phyloP scores from a whole-genome alignment of 2,797 vertebrate species.

The Falco cherrug region DNA sequence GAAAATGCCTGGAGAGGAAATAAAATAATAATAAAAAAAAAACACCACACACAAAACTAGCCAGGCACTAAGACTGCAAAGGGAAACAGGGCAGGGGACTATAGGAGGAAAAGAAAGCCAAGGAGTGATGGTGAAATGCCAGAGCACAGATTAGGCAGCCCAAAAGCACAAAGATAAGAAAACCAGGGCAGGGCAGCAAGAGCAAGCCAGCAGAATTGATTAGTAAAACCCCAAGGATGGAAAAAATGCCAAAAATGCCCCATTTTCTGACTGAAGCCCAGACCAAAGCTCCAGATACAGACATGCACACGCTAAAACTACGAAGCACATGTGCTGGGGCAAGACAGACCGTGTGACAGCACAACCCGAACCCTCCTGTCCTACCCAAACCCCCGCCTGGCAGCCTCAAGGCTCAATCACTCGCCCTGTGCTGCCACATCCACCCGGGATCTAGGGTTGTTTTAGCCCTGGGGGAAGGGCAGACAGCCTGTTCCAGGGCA shows the following conservation, averaged over 20 bases:
- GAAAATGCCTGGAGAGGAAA: slow-evolving; percentile 44
- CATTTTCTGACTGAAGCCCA: neutral
- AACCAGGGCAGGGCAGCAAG: neutral
- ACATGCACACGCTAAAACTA: neutral
- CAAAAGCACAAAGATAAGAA: neutral
- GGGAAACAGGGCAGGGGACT: neutral
- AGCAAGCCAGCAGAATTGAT: neutral
- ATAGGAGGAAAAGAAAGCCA: neutral
- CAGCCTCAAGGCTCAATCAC: neutral
- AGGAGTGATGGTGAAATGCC: neutral
- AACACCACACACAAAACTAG: neutral
- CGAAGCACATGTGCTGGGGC: neutral
- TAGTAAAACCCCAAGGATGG: neutral
- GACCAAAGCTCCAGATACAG: neutral
- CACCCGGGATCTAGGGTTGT: neutral
- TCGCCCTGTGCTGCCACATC: neutral
- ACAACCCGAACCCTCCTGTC: neutral
- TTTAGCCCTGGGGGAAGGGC: rapidly evolving
- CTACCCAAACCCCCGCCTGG: neutral
- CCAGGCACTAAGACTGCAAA: neutral
- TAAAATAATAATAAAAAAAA: neutral
- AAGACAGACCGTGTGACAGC: neutral
- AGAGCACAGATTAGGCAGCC: neutral
- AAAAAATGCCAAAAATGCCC: neutral
- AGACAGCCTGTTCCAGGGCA: neutral